Evolutionary conservation across 2,888 invertebrate genomes (phyloP).

Genomic region (Microplitis deprimator): DNA sequence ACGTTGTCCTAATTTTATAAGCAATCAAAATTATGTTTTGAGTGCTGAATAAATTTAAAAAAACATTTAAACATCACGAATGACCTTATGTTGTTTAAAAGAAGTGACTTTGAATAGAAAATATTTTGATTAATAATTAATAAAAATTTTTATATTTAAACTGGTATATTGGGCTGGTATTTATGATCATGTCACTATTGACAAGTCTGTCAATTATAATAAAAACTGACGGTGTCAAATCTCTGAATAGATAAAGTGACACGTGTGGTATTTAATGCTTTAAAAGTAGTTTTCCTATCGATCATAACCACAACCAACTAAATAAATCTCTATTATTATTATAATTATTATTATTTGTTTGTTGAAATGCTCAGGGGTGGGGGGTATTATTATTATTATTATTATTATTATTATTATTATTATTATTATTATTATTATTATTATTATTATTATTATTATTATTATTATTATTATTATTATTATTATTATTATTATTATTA

Average conservation of each 20-base stretch:
- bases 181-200: not conserved
- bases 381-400: not conserved
- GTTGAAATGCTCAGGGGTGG: too few species aligned
- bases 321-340: conserved; percentile 7
- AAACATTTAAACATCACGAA: too few species aligned
- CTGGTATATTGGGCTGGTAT: not conserved
- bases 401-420: not conserved
- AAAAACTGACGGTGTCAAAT: not conserved
- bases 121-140: not conserved
- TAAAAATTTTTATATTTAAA: not conserved
- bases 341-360: not conserved
- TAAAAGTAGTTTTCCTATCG: conserved; percentile 4
- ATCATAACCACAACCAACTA: not conserved
- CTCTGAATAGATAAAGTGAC: conserved; percentile 7
- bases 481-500: conserved; percentile 2
- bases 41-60: not conserved
- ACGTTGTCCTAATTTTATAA: not conserved
- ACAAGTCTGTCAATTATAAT: conserved; percentile 20
- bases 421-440: not conserved
- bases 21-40: not conserved
- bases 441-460: conserved; percentile 2
- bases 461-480: conserved; percentile 5
- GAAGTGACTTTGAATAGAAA: not conserved
- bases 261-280: not conserved
- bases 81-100: too few species aligned